Percentiles rank a stretch among this genome's conserved stretches.
phyloP scores from a whole-genome alignment of 2,888 invertebrate species.

The Saturnia japonica region DNA sequence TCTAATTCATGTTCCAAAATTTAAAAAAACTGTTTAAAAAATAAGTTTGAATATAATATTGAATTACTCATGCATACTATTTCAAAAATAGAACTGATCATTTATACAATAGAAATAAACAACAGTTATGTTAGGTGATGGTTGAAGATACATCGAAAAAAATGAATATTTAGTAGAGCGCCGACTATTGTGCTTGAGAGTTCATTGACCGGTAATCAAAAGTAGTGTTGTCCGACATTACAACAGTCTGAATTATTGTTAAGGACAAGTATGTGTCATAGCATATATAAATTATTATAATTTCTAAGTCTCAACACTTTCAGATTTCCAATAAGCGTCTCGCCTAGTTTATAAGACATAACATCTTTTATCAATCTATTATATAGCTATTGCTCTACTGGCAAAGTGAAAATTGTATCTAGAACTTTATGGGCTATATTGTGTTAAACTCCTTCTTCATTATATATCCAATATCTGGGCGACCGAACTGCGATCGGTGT shows the following conservation, averaged over 20 bases:
- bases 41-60: conserved; percentile 31
- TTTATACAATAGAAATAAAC: conserved; percentile 20
- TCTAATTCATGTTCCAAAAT: too few relatives aligned
- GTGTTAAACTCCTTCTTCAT: background rate
- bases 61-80: conserved; percentile 40
- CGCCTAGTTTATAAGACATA: background rate
- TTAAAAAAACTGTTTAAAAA: background rate
- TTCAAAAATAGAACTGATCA: conserved; percentile 33
- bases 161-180: conserved; percentile 34
- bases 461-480: background rate
- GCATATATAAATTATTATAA: background rate
- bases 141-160: conserved; percentile 28
- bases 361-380: background rate
- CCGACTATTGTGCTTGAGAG: conserved; percentile 34
- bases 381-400: background rate
- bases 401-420: conserved; percentile 19
- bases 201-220: conserved; percentile 41
- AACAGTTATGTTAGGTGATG: background rate
- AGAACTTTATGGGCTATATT: background rate
- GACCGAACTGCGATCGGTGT: too few relatives aligned
- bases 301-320: background rate
- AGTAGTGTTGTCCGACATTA: conserved; percentile 13
- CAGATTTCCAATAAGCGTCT: background rate
- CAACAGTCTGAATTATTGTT: background rate
- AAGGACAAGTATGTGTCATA: background rate